Percentiles rank a stretch among this genome's conserved stretches.
phyloP scores from a whole-genome alignment of 2,888 invertebrate species.

The Volucella inanis region DNA sequence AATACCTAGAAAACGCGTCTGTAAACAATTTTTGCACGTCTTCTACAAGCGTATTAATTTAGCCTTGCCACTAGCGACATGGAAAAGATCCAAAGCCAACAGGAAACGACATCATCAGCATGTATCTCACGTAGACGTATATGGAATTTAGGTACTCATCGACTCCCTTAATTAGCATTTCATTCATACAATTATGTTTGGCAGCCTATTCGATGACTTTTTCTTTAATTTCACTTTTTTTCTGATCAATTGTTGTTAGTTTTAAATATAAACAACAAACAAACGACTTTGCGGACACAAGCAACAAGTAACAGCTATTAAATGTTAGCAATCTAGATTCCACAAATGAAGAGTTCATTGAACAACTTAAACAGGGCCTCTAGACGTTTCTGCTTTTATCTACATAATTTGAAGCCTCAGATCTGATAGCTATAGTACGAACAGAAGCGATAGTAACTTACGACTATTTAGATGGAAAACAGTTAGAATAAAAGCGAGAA shows the following conservation, averaged over 20 bases:
- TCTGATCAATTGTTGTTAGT: not conserved
- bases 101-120: conserved; percentile 8
- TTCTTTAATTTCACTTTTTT: conserved; percentile 43
- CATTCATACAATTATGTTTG: conserved; percentile 19
- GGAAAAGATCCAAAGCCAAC: conserved; percentile 5
- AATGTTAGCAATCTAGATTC: not conserved
- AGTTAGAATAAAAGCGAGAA: conserved; percentile 45
- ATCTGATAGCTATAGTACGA: not conserved
- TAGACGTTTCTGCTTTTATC: conserved; percentile 12
- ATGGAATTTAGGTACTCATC: conserved; percentile 15
- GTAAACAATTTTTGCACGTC: conserved; percentile 13
- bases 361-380: not conserved
- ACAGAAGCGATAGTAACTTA: conserved; percentile 8
- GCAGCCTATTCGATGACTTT: conserved; percentile 1
- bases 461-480: not conserved
- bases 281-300: not conserved
- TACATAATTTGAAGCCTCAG: conserved; percentile 8
- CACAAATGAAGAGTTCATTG: conserved; percentile 50
- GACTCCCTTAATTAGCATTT: conserved; percentile 23
- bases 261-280: not conserved
- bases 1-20: conserved; percentile 1
- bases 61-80: not conserved
- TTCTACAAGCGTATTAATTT: not conserved
- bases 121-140: conserved; percentile 1
- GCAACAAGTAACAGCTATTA: not conserved